A percentile compares a stretch with the other conserved stretches of the same genome.
phyloP scores from a whole-genome alignment of 64 coral and sea anemone species.

The Catalaphyllia jardinei region DNA sequence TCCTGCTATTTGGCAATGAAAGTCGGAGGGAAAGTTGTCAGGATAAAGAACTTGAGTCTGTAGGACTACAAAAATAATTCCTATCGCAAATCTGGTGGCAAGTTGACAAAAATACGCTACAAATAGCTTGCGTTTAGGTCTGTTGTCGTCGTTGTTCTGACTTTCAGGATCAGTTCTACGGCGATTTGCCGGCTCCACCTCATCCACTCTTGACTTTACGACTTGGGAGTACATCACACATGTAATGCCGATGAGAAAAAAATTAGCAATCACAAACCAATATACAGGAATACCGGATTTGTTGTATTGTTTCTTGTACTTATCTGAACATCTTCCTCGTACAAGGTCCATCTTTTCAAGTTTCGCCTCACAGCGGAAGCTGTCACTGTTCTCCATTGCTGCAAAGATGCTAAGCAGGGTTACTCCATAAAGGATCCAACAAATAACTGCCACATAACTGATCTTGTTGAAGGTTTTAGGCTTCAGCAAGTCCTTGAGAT shows the following conservation, averaged over 20 bases:
- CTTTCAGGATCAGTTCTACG: neutral
- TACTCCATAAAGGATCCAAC: too few relatives aligned
- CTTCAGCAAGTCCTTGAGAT: neutral
- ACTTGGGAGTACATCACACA: neutral
- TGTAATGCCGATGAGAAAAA: neutral
- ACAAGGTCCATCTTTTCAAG: neutral
- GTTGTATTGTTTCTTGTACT: neutral
- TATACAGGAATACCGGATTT: neutral
- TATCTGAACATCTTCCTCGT: neutral
- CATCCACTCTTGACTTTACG: neutral
- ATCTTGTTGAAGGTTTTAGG: constrained; percentile 4
- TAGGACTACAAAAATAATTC: neutral
- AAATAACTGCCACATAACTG: neutral
- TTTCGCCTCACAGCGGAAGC: neutral
- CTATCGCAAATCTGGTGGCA: neutral
- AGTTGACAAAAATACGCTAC: constrained; percentile 1
- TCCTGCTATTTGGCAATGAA: neutral
- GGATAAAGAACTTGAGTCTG: constrained; percentile 12
- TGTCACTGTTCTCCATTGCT: too few relatives aligned
- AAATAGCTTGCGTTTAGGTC: neutral
- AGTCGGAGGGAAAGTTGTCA: neutral
- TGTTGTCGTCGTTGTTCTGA: too few relatives aligned
- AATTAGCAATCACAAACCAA: neutral
- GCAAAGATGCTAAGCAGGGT: too few relatives aligned
- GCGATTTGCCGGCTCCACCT: neutral